Percentiles rank a stretch among this genome's conserved stretches.
Evolutionary conservation across 2,797 vertebrate genomes (phyloP).

Genomic region (Phyllotis vaccarum): DNA sequence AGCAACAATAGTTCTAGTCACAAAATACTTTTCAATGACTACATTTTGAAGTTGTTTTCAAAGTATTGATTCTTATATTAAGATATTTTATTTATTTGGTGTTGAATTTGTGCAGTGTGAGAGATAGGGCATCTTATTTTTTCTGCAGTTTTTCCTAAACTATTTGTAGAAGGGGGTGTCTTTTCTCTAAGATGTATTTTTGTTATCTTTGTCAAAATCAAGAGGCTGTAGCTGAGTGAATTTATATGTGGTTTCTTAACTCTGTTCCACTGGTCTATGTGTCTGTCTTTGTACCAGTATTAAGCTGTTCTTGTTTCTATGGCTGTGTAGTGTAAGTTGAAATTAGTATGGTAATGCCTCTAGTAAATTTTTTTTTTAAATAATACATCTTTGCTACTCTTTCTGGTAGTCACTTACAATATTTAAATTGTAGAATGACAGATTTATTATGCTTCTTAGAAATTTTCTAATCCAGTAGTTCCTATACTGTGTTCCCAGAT

Average conservation of each 20-base stretch:
- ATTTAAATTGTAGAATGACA: slow-evolving; percentile 7
- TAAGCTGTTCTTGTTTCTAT: background rate
- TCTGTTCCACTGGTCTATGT: background rate
- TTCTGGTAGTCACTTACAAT: background rate
- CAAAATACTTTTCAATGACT: background rate
- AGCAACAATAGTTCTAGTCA: background rate
- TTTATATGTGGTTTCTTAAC: background rate
- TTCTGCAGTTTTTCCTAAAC: background rate
- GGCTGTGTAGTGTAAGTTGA: background rate
- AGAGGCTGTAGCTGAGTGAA: background rate
- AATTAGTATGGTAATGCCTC: background rate
- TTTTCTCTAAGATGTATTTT: background rate
- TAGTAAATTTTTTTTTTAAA: background rate
- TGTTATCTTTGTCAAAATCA: background rate
- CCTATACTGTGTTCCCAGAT: background rate
- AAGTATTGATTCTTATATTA: background rate
- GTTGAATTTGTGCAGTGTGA: background rate
- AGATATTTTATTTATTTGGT: background rate
- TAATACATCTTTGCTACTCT: background rate
- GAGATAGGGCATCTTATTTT: background rate
- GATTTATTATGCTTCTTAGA: background rate
- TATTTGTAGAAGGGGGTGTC: background rate
- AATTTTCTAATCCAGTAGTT: background rate
- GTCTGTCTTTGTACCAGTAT: background rate
- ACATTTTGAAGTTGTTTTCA: background rate